Percentiles rank a stretch among this genome's conserved stretches.
Conservation (phyloP, 2,113 vertebrate species). For the Scalopus aquaticus region DNA sequence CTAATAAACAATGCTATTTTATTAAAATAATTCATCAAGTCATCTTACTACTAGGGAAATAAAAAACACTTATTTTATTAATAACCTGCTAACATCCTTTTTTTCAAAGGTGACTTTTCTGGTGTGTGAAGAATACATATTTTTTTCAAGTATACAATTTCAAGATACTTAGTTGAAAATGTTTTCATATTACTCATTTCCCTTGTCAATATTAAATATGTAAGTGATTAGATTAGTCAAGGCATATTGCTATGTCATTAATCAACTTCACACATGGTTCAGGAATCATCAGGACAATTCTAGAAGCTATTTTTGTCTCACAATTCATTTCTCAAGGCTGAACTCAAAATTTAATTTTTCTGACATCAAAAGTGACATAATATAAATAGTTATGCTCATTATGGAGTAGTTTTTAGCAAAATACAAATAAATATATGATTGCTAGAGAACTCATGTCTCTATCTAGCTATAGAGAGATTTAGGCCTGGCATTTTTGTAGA, state of each 20-base stretch:
- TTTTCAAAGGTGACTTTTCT: not conserved
- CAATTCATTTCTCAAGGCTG: conserved; percentile 42
- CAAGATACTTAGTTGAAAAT: not conserved
- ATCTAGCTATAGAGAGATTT: too few species aligned
- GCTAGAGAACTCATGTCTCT: too few species aligned
- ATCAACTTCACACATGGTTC: conserved; percentile 64
- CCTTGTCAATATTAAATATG: conserved; percentile 70
- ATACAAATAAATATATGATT: conserved; percentile 47
- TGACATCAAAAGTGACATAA: conserved; percentile 40
- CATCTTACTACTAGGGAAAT: not conserved
- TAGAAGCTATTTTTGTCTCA: conserved; percentile 74
- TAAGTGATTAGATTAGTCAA: conserved; percentile 63
- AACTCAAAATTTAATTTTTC: conserved; percentile 74
- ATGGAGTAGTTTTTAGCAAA: conserved; percentile 29
- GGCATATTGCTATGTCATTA: conserved; percentile 58
- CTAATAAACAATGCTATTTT: not conserved
- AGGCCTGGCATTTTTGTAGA: not conserved
- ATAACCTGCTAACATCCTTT: not conserved
- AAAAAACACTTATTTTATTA: not conserved
- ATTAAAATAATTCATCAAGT: not conserved
- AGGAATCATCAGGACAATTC: conserved; percentile 55
- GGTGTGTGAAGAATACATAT: not conserved
- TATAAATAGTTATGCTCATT: conserved; percentile 57
- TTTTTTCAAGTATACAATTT: not conserved
- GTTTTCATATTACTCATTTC: conserved; percentile 56